Percentiles rank a stretch among this genome's conserved stretches.
These are phyloP conservation scores for Luscinia megarhynchos DNA, from an alignment of 2,797 vertebrate species.

Conservation along the genomic window DNA sequence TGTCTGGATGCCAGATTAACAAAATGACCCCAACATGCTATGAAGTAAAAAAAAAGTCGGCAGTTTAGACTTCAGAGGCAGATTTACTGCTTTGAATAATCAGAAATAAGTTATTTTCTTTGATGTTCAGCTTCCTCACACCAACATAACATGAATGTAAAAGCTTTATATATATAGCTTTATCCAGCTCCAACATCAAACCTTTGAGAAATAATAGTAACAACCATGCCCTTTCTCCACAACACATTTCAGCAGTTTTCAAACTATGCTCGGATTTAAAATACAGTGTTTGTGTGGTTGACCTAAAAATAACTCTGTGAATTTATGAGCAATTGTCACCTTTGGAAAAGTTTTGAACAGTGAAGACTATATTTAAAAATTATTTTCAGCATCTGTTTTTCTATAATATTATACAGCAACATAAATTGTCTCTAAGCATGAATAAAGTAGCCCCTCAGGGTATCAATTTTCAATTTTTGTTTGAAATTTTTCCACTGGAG, in stretches of 20 bases:
- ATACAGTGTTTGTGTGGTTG: not conserved
- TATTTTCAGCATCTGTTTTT: not conserved
- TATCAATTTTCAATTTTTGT: not conserved
- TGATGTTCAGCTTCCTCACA: not conserved
- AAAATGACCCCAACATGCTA: not conserved
- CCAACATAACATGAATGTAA: not conserved
- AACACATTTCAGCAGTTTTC: not conserved
- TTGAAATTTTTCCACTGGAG: not conserved
- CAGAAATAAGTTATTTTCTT: slow-evolving; percentile 14
- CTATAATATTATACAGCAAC: not conserved
- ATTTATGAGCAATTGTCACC: not conserved
- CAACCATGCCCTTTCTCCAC: not conserved
- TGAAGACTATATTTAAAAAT: not conserved
- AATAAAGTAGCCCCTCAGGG: not conserved
- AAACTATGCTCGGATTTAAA: not conserved
- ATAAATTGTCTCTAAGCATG: not conserved
- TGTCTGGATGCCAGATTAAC: slow-evolving; percentile 38
- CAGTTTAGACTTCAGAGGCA: slow-evolving; percentile 11
- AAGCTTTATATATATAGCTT: not conserved
- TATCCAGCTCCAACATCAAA: not conserved
- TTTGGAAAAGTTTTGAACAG: not conserved
- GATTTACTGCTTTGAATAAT: slow-evolving; percentile 35
- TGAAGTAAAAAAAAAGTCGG: not conserved
- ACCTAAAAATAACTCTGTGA: slow-evolving; percentile 8
- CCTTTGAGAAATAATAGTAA: not conserved